A percentile compares a stretch with the other conserved stretches of the same genome.
Conservation (phyloP, 2,888 invertebrate genomes). For the Lomographa bimaculata region DNA sequence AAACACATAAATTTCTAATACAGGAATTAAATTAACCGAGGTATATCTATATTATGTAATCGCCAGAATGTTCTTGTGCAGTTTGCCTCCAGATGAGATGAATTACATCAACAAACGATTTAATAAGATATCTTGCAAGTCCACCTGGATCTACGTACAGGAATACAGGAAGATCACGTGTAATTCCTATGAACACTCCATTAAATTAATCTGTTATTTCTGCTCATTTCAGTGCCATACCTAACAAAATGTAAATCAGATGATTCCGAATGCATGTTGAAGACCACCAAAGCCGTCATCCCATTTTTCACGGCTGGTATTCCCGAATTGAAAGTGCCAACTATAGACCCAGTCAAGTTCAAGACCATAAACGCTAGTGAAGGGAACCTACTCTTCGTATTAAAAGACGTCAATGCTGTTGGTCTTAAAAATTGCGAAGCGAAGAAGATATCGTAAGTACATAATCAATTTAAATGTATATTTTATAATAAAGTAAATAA, state of each 20-base stretch:
- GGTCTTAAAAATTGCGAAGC: conserved; percentile 51
- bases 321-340: conserved; percentile 45
- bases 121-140: too few species aligned
- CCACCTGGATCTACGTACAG: too few species aligned
- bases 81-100: too few species aligned
- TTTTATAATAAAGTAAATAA: too few species aligned
- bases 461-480: neutral
- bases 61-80: too few species aligned
- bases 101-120: too few species aligned
- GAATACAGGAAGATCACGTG: too few species aligned
- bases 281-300: conserved; percentile 40
- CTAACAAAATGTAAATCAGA: conserved; percentile 51
- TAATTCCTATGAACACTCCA: too few species aligned
- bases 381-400: conserved; percentile 41
- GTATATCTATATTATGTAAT: too few species aligned
- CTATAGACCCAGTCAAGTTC: conserved; percentile 50
- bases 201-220: too few species aligned
- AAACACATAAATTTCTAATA: too few species aligned
- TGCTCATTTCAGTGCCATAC: conserved; percentile 41
- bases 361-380: conserved; percentile 52
- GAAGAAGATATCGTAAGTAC: conserved; percentile 49
- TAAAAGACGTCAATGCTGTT: conserved; percentile 43
- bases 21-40: too few species aligned
- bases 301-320: conserved; percentile 47
- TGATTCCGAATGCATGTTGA: conserved; percentile 53